A percentile compares a stretch with the other conserved stretches of the same genome.
Evolutionary conservation across 2,888 invertebrate genomes (phyloP).

Genomic region (Cheilosia vernalis): DNA sequence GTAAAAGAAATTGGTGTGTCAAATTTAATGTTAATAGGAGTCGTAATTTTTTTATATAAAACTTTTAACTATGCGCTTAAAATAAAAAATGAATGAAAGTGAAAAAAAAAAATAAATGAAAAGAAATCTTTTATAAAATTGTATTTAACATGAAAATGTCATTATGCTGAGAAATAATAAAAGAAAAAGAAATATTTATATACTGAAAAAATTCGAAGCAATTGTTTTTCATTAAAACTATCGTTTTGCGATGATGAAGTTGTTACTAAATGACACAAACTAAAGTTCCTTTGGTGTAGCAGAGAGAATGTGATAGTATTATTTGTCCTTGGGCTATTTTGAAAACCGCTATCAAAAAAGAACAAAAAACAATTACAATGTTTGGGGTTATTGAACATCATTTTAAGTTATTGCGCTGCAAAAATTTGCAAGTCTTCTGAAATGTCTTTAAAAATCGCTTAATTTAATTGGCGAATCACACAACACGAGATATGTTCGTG

Average conservation of each 20-base stretch:
- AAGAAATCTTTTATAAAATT: conserved; percentile 31
- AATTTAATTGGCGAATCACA: too few species aligned
- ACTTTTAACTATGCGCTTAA: conserved; percentile 36
- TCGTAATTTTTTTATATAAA: conserved; percentile 39
- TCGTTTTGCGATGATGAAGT: conserved; percentile 20
- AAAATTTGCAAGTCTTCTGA: not conserved
- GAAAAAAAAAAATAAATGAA: conserved; percentile 4
- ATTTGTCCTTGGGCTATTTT: not conserved
- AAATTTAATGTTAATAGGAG: conserved; percentile 24
- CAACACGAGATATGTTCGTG: too few species aligned
- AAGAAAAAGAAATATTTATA: conserved; percentile 47
- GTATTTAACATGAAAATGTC: conserved; percentile 63
- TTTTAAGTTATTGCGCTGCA: conserved; percentile 10
- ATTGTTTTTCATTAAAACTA: conserved; percentile 29
- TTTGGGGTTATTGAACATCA: conserved; percentile 10
- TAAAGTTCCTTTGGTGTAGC: not conserved
- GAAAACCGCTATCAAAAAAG: conserved; percentile 1
- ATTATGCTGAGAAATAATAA: conserved; percentile 54
- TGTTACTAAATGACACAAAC: not conserved
- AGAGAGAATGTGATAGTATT: not conserved
- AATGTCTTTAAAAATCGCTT: not conserved
- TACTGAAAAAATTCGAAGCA: conserved; percentile 21
- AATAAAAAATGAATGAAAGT: conserved; percentile 18
- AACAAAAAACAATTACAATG: not conserved
- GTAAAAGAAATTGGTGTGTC: conserved; percentile 28